phyloP scores from a whole-genome alignment of 2,113 vertebrate species.

The Pterophyllum scalare region DNA sequence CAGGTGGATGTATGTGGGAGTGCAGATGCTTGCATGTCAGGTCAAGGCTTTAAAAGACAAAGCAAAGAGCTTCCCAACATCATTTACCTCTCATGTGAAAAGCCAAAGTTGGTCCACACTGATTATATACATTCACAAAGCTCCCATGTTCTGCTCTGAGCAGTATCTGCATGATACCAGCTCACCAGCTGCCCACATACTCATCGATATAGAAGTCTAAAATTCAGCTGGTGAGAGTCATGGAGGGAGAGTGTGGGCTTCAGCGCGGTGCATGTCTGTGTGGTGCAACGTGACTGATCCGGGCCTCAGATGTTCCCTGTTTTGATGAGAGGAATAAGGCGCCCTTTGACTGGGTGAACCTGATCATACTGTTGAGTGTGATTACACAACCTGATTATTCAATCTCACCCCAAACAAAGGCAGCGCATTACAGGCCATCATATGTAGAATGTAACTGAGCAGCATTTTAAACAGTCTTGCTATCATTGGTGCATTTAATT shows the following conservation, averaged over 20 bases:
- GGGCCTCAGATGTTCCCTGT: constrained; percentile 27
- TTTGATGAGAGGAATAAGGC: constrained; percentile 22
- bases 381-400: neutral
- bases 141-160: constrained; percentile 20
- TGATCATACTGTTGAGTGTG: neutral
- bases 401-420: neutral
- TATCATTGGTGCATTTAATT: neutral
- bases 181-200: constrained; percentile 65
- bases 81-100: constrained; percentile 11
- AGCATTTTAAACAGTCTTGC: neutral
- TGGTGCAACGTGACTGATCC: constrained; percentile 48
- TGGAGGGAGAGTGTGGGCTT: constrained; percentile 48
- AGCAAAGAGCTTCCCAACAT: constrained; percentile 3
- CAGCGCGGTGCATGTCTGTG: constrained; percentile 10
- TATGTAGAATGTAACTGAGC: neutral
- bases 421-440: neutral
- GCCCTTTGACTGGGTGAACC: constrained; percentile 10
- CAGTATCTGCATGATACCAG: constrained; percentile 28
- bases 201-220: constrained; percentile 51
- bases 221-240: constrained; percentile 49
- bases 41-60: constrained; percentile 19
- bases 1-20: constrained; percentile 53
- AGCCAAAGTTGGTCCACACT: constrained; percentile 1
- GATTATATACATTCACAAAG: constrained; percentile 16
- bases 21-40: constrained; percentile 22